A percentile compares a stretch with the other conserved stretches of the same genome.
Conservation (phyloP, 2,888 invertebrate species). For the Drosophila multiciliata region DNA sequence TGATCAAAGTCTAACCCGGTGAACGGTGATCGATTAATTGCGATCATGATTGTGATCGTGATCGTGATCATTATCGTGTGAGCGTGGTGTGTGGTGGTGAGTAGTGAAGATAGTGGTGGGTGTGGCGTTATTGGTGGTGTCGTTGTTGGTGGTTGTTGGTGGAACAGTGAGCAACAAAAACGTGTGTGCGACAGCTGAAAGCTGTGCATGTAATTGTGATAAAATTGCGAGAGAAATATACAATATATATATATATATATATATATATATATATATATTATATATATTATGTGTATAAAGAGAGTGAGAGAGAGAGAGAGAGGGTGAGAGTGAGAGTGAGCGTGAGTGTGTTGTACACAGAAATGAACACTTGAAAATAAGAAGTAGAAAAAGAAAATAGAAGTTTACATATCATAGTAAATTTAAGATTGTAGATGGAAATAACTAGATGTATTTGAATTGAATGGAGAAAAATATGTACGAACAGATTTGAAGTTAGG, state of each 20-base stretch:
- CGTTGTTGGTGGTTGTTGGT: slow-evolving; percentile 43
- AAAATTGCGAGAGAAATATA: slow-evolving; percentile 49
- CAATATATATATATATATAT: slow-evolving; percentile 12
- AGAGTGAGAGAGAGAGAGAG: slow-evolving; percentile 36
- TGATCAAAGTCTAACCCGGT: slow-evolving; percentile 59
- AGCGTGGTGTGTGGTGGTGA: slow-evolving; percentile 32
- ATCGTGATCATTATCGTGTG: slow-evolving; percentile 18
- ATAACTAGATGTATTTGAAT: slow-evolving; percentile 71
- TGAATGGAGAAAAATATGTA: slow-evolving; percentile 68
- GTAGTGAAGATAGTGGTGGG: slow-evolving; percentile 23
- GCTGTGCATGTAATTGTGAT: slow-evolving; percentile 58
- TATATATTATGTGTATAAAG: slow-evolving; percentile 22
- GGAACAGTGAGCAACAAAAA: slow-evolving; percentile 59
- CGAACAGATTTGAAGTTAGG: slow-evolving; percentile 66
- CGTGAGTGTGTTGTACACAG: slow-evolving; percentile 59
- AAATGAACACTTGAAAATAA: slow-evolving; percentile 46
- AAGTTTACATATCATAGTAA: slow-evolving; percentile 55
- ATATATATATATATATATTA: slow-evolving; percentile 10
- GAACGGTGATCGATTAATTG: slow-evolving; percentile 40
- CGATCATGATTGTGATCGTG: slow-evolving; percentile 50
- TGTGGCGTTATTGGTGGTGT: slow-evolving; percentile 21
- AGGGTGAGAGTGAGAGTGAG: slow-evolving; percentile 31
- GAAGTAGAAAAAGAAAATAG: slow-evolving; percentile 25
- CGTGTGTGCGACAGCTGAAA: slow-evolving; percentile 61
- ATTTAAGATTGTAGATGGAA: slow-evolving; percentile 49